Evolutionary conservation across 2,797 vertebrate genomes (phyloP).

Genomic region (Mastacembelus armatus): DNA sequence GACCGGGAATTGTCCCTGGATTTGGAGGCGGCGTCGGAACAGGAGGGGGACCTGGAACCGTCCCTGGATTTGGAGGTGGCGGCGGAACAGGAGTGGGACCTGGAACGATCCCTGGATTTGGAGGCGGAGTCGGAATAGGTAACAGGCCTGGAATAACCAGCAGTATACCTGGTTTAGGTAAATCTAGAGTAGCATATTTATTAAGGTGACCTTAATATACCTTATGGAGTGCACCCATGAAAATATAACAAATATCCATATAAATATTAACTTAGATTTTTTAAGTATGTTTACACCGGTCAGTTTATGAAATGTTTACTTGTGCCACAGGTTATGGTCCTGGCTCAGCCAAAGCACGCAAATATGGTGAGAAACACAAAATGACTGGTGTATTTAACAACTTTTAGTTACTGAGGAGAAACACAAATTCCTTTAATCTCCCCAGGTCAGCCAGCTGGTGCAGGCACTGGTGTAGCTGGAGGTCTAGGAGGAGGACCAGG

Average conservation of each 20-base stretch:
- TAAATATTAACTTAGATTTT: neutral
- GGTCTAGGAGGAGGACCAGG: conserved; percentile 44
- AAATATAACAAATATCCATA: neutral
- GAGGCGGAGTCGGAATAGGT: no score
- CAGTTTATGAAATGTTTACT: neutral
- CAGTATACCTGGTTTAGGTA: conserved; percentile 39
- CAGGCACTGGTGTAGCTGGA: conserved; percentile 50
- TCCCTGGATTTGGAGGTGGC: conserved; percentile 7
- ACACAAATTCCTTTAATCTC: conserved; percentile 3
- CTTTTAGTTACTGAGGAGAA: neutral
- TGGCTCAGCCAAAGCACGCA: conserved; percentile 78
- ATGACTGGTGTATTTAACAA: neutral
- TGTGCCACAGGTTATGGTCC: conserved; percentile 67
- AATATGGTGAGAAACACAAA: conserved; percentile 80
- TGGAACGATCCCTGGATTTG: neutral
- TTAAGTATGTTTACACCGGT: no score
- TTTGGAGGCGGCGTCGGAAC: conserved; percentile 22
- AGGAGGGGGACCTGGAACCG: conserved; percentile 1
- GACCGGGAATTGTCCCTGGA: conserved; percentile 2
- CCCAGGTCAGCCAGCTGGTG: conserved; percentile 65
- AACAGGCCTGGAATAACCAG: conserved; percentile 16
- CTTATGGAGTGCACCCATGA: neutral
- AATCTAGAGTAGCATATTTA: neutral
- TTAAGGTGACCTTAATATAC: neutral
- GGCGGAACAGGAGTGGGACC: neutral